A percentile compares a stretch with the other conserved stretches of the same genome.
These are phyloP conservation scores for Myathropa florea DNA, from an alignment of 2,888 invertebrate genomes.

Conservation along the genomic window DNA sequence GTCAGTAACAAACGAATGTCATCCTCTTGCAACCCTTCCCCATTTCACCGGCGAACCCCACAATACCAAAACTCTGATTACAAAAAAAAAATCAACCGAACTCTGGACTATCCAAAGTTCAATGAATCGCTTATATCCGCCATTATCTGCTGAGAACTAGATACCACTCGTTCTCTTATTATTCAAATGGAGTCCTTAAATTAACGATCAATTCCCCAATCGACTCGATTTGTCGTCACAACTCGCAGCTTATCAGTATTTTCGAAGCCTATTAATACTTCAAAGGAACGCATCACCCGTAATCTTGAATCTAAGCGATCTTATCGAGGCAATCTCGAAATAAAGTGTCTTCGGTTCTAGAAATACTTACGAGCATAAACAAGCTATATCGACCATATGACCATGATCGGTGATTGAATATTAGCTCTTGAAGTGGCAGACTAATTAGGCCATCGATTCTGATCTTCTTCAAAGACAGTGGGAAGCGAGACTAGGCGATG, in stretches of 20 bases:
- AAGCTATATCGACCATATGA: background rate
- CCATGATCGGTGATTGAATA: background rate
- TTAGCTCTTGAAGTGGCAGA: background rate
- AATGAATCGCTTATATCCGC: background rate
- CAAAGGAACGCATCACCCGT: constrained; percentile 7
- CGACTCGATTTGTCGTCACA: background rate
- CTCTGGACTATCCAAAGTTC: constrained; percentile 1
- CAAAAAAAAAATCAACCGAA: background rate
- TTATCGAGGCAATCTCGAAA: background rate
- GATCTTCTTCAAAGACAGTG: background rate
- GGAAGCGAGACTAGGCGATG: background rate
- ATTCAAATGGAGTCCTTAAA: constrained; percentile 5
- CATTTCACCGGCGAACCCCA: background rate
- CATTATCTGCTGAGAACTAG: constrained; percentile 7
- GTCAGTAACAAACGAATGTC: too few relatives aligned
- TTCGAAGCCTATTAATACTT: constrained; percentile 15
- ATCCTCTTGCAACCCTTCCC: too few relatives aligned
- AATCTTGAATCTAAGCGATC: background rate
- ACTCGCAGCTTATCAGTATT: background rate
- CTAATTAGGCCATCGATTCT: background rate
- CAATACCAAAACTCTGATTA: background rate
- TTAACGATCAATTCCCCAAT: background rate
- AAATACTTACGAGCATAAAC: background rate
- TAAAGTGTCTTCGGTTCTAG: background rate
- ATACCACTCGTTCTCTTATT: constrained; percentile 3